phyloP scores from a whole-genome alignment of 2,797 vertebrate genomes.

The Agapornis canus region DNA sequence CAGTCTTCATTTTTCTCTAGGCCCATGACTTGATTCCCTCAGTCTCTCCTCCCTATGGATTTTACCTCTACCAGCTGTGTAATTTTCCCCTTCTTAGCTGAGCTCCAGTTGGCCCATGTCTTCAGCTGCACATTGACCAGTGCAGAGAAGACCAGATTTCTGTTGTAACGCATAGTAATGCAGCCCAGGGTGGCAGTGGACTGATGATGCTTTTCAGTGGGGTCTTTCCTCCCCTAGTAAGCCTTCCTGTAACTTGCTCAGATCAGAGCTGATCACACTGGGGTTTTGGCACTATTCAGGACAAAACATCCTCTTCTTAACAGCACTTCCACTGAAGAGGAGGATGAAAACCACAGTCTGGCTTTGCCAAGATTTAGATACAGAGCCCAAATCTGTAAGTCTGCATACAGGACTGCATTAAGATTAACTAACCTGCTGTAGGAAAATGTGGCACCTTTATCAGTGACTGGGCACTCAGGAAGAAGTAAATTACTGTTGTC shows the following conservation, averaged over 20 bases:
- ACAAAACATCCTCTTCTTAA: neutral
- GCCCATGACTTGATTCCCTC: neutral
- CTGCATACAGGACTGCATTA: neutral
- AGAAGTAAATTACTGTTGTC: neutral
- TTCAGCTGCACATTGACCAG: neutral
- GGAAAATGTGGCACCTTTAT: neutral
- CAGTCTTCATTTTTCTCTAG: neutral
- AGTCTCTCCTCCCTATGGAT: neutral
- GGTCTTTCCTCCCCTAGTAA: neutral
- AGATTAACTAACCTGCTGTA: neutral
- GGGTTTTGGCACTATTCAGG: neutral
- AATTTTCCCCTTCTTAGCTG: neutral
- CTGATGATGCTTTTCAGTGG: neutral
- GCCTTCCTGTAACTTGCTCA: neutral
- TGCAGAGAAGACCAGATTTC: neutral
- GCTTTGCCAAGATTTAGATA: neutral
- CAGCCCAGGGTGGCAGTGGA: neutral
- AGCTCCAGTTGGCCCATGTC: neutral
- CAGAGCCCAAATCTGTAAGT: neutral
- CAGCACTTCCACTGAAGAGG: neutral
- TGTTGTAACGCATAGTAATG: neutral
- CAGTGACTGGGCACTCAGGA: neutral
- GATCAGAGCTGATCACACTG: neutral
- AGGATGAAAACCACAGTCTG: neutral
- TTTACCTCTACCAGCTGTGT: neutral